These are phyloP conservation scores for Lipotes vexillifer DNA, from an alignment of 2,113 vertebrate genomes.

Conservation along the genomic window DNA sequence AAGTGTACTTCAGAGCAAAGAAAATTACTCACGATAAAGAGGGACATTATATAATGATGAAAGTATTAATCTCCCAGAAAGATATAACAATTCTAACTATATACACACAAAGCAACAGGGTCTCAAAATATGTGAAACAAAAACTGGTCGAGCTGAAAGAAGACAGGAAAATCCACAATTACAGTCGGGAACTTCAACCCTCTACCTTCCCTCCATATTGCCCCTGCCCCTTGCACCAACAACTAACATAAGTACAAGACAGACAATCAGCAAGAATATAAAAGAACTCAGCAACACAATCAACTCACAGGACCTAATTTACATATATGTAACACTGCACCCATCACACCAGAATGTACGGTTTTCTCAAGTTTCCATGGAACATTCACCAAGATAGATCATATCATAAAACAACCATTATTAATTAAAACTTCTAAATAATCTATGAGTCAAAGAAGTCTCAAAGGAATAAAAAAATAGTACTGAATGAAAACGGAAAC, in stretches of 20 bases:
- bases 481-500: not conserved
- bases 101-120: not conserved
- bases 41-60: not conserved
- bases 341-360: not conserved
- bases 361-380: not conserved
- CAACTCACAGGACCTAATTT: not conserved
- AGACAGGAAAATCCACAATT: not conserved
- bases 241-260: not conserved
- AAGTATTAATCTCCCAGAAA: not conserved
- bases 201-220: not conserved
- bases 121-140: not conserved
- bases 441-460: no score
- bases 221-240: no score
- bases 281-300: not conserved
- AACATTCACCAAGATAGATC: not conserved
- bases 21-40: not conserved
- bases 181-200: not conserved
- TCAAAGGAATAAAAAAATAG: not conserved
- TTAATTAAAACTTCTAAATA: not conserved
- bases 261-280: not conserved
- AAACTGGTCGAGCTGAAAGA: not conserved
- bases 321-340: not conserved
- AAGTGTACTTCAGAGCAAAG: not conserved
- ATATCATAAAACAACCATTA: not conserved
- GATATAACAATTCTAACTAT: not conserved